Evolutionary conservation across 37 sponge, comb jelly and placozoan genomes (phyloP), one percentile per base, ranked within the genome.

Genomic region (Lycopodina hypogea): DNA sequence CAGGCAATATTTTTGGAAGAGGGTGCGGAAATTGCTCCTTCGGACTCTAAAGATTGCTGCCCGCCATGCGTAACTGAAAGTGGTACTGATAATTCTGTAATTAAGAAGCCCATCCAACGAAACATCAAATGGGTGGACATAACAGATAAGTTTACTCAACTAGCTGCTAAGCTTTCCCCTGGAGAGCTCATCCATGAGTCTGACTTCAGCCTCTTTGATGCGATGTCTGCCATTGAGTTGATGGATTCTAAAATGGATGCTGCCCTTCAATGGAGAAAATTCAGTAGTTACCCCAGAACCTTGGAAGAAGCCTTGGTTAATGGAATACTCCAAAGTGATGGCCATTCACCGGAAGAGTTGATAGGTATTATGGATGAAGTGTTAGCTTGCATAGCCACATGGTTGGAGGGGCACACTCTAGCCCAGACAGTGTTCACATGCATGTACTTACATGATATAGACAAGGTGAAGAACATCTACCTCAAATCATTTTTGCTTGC

Each of bases 341-440:
- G 77, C 68, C 83, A 92, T 41, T 65, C 78, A 2, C 58, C 63
- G 26, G 60, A 57, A 11, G 93, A 99, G 37, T 51, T 93, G 21
- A 29, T 99, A 0, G 99, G 97, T 9, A 88, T 99, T 11, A 51
- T 89, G 22, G 99, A 99, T 62, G 94, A 99, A 60, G 71, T 99
- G 58, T 58, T 95, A 14, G 86, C 93, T 9, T 86, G 94, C 77
- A 55, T 94, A 33, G 90, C 90, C 23, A 94, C 99, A 3, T 99
- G 99, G 99, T 78, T 99, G 42, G 75, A 89, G 33, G 99, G 99
- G 0, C 90, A 96, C 79, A 90, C 91, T 21, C 66, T 99, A 24
- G 97, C 95, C 15, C 99, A 99, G 83, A 99, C 99, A 0, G 96
- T 99, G 22, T 94, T 92, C 80, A 93, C 99, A 0, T 92, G 97